phyloP scores from a whole-genome alignment of 2,888 invertebrate genomes.

The Ennomos fuscantarius region DNA sequence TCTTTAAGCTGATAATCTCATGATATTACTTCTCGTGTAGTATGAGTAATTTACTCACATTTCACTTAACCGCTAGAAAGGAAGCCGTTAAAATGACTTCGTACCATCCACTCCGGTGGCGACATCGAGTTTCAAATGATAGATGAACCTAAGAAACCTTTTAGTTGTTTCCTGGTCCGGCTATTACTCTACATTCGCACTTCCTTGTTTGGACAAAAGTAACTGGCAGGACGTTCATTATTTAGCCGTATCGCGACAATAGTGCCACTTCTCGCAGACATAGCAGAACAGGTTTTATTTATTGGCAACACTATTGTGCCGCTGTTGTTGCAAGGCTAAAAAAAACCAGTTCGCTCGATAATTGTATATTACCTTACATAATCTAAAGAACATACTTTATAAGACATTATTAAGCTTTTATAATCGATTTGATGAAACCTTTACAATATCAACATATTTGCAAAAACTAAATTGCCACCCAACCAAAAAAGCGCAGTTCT shows the following conservation, averaged over 20 bases:
- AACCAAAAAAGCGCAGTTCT: constrained; percentile 42
- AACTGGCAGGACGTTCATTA: constrained; percentile 64
- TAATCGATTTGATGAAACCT: constrained; percentile 17
- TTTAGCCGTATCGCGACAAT: constrained; percentile 63
- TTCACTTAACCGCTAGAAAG: constrained; percentile 48
- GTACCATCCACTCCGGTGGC: no score
- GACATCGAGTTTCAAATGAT: constrained; percentile 54
- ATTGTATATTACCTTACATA: constrained; percentile 21
- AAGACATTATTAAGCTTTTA: constrained; percentile 5
- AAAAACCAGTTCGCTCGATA: constrained; percentile 17
- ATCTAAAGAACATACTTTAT: constrained; percentile 18
- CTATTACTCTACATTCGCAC: constrained; percentile 69
- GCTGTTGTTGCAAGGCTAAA: constrained; percentile 29
- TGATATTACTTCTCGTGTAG: constrained; percentile 34
- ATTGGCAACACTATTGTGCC: constrained; percentile 51
- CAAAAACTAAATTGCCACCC: constrained; percentile 42
- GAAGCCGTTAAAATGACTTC: constrained; percentile 55
- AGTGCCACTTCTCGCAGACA: constrained; percentile 45
- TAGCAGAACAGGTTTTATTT: constrained; percentile 61
- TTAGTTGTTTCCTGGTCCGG: constrained; percentile 62
- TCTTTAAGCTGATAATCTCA: constrained; percentile 46
- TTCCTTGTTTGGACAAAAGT: constrained; percentile 67
- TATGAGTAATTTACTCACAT: constrained; percentile 38
- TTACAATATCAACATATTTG: constrained; percentile 26
- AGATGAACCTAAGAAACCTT: constrained; percentile 61